Base-by-base conservation (phyloP, 2,888 invertebrate species). In the Heteromyza rotundicornis region DNA sequence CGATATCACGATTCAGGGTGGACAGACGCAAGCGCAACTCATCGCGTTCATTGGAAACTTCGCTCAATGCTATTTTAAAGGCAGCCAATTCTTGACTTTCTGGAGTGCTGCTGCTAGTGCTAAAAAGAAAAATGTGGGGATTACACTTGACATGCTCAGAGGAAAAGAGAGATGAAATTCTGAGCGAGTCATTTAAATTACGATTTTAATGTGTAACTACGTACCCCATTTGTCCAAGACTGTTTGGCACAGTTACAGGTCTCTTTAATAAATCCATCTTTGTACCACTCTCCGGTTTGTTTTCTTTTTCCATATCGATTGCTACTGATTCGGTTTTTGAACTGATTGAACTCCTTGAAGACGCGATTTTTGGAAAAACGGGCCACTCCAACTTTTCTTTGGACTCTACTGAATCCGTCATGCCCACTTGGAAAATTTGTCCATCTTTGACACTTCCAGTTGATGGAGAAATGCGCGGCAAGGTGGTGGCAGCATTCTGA, bases 401-500 rank as follows among this genome's bases (percentile, higher is more conserved):
- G 3, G 59, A 44, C 2, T 27, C 50, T 1, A 49, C 27, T 12
- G 58, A 44, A 5, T 56, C 59, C 2, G 59, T 22, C 55, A 62
- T 58, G 10, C 12, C 40, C 1, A 8, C 32, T 20, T 3, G 1
- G 27, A 27, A 2, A 10, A n/a, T 17, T 12, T 40, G 47, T 0
- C 66, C 68, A n/a, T 68, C 73, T 22, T 68, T 71, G 1, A 61
- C 70, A 44, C 70, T 75, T n/a, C 63, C 69, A 27, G 27, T 7
- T 10, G 27, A 27, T 7, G 27, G 27, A 27, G 27, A 5, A 19
- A 20, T 23, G 3, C 56, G 20, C 56, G 86, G 85, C 52, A 89
- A 77, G 17, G 89, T 91, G 19, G 84, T 87, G 0, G 90, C 91
- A 22, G 92, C 91, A 78, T 89, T 89, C 73, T 91, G 87, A 73